A percentile compares a stretch with the other conserved stretches of the same genome.
Conservation (phyloP, 2,797 vertebrate species). For the Enoplosus armatus region DNA sequence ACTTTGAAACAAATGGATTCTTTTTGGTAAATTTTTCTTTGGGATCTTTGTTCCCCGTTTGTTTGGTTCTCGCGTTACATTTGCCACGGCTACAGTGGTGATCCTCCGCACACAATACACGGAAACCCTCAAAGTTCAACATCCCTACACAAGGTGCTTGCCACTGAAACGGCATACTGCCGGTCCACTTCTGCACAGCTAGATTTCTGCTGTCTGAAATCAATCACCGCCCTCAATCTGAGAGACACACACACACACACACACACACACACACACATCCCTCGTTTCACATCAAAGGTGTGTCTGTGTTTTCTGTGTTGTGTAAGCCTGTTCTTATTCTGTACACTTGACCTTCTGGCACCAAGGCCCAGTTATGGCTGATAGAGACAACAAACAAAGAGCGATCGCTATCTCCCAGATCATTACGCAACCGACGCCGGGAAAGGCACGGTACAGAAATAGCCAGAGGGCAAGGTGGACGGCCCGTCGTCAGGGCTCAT, state of each 20-base stretch:
- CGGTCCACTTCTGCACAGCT: conserved; percentile 51
- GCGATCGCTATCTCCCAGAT: conserved; percentile 78
- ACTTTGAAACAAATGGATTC: background rate
- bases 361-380: conserved; percentile 79
- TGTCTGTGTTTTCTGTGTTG: conserved; percentile 71
- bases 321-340: conserved; percentile 80
- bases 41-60: too few relatives aligned
- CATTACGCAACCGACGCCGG: conserved; percentile 76
- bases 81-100: background rate
- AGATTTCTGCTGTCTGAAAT: conserved; percentile 69
- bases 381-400: conserved; percentile 82
- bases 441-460: conserved; percentile 79
- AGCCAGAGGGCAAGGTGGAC: conserved; percentile 86
- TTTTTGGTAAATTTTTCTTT: too few relatives aligned
- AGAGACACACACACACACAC: conserved; percentile 47
- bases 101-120: background rate
- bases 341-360: conserved; percentile 82
- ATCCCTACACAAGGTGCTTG: conserved; percentile 10
- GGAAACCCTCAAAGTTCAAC: conserved; percentile 7
- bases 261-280: conserved; percentile 49
- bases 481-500: conserved; percentile 78
- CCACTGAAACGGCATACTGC: conserved; percentile 36
- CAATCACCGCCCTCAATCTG: conserved; percentile 73
- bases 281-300: conserved; percentile 73
- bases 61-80: background rate